Evolutionary conservation across 2,888 invertebrate species (phyloP).

Genomic region (Stramonita haemastoma): DNA sequence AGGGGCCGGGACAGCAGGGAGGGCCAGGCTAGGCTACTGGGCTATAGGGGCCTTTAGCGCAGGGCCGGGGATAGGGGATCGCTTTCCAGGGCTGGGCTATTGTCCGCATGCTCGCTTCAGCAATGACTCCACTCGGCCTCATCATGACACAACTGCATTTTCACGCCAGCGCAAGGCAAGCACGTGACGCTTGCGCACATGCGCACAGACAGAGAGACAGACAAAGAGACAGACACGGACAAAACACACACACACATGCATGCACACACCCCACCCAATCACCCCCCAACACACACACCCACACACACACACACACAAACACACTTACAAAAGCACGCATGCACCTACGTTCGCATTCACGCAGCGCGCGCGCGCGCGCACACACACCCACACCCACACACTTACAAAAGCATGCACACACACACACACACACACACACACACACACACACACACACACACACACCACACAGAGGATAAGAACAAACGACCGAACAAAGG

Average conservation of each 20-base stretch:
- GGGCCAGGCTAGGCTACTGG: neutral
- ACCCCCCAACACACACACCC: neutral
- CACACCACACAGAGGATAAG: too few species aligned
- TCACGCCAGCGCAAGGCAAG: too few species aligned
- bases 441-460: neutral
- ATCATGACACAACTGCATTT: too few species aligned
- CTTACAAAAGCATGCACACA: neutral
- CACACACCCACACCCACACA: neutral
- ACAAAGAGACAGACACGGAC: neutral
- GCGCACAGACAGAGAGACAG: neutral
- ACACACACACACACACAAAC: neutral
- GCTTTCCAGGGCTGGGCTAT: too few species aligned
- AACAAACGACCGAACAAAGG: too few species aligned
- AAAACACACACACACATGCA: neutral
- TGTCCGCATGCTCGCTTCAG: too few species aligned
- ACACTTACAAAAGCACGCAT: neutral
- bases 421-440: conserved; percentile 5
- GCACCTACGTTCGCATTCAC: too few species aligned
- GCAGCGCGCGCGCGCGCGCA: neutral
- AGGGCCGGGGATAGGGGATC: too few species aligned
- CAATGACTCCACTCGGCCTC: too few species aligned
- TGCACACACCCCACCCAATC: too few species aligned
- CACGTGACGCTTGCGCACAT: too few species aligned
- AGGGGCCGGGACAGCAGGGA: neutral
- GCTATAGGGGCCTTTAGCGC: too few species aligned